phyloP scores from a whole-genome alignment of 2,888 invertebrate genomes.

The Nineta flava region DNA sequence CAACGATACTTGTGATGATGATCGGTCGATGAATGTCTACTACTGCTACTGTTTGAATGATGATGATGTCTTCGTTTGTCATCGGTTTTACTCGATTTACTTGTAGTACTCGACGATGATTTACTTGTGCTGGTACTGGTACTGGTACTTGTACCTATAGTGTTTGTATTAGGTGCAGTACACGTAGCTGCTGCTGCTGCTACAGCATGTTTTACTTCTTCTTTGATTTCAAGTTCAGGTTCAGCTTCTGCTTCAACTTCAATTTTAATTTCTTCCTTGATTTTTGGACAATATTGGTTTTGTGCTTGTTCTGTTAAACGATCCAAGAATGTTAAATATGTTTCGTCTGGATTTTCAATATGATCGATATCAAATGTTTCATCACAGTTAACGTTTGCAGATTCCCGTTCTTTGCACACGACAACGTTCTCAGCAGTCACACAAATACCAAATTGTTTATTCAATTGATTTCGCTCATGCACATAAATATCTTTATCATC shows the following conservation, averaged over 20 bases:
- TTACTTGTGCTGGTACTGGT: background rate
- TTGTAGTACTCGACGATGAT: background rate
- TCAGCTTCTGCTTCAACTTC: background rate
- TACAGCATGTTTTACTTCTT: background rate
- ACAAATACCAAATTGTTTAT: background rate
- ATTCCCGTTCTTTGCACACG: background rate
- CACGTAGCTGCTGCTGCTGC: background rate
- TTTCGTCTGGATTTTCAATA: background rate
- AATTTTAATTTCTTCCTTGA: background rate
- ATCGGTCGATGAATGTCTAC: background rate
- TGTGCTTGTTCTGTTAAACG: background rate
- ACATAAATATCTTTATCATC: background rate
- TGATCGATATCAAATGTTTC: background rate
- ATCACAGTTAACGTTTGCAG: background rate
- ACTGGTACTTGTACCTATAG: background rate
- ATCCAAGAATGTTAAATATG: conserved; percentile 1
- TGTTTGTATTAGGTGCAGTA: background rate
- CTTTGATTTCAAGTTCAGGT: background rate
- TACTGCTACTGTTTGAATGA: background rate
- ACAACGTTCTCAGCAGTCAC: background rate
- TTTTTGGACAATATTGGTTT: background rate
- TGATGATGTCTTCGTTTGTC: background rate
- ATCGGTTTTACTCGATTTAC: background rate
- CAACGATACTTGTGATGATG: conserved; percentile 6
- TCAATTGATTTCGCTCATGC: background rate